Evolutionary conservation across 23 tunicate species (phyloP).

Genomic region (Aplidium turbinatum): DNA sequence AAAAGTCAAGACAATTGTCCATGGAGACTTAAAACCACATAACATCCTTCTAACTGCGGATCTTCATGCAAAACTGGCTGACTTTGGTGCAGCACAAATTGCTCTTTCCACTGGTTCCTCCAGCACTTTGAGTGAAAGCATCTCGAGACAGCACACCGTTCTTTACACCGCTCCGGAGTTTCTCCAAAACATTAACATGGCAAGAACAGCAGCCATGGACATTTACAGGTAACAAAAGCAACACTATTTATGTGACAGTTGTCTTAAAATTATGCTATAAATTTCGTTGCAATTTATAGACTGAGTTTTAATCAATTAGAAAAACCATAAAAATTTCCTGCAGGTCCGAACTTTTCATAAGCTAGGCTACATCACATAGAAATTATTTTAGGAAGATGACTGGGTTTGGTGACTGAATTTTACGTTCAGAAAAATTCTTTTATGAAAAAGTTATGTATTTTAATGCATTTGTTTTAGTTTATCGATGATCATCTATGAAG

Average conservation of each 20-base stretch:
- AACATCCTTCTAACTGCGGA: slow-evolving; percentile 48
- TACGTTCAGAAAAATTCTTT: too few species aligned
- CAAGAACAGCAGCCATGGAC: slow-evolving; percentile 48
- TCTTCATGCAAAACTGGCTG: slow-evolving; percentile 50
- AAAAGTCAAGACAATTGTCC: slow-evolving; percentile 36
- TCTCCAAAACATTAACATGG: slow-evolving; percentile 18
- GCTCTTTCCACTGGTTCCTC: slow-evolving; percentile 41
- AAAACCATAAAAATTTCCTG: too few species aligned
- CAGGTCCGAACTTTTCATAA: too few species aligned
- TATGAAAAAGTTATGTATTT: too few species aligned
- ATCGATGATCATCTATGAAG: slow-evolving; percentile 57
- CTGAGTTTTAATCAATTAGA: too few species aligned
- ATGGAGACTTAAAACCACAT: slow-evolving; percentile 56
- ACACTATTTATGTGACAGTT: too few species aligned
- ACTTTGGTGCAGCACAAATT: slow-evolving; percentile 51
- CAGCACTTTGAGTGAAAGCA: slow-evolving; percentile 19
- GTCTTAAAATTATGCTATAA: too few species aligned
- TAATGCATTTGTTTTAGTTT: slow-evolving; percentile 39
- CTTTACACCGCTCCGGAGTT: slow-evolving; percentile 65
- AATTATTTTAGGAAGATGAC: too few species aligned
- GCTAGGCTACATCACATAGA: too few species aligned
- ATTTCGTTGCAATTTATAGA: too few species aligned
- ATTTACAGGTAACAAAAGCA: too few species aligned
- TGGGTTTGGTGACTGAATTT: too few species aligned
- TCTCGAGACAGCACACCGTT: slow-evolving; percentile 36